Conservation (phyloP, 1,140 invertebrate species). For the Gryllus bimaculatus region DNA sequence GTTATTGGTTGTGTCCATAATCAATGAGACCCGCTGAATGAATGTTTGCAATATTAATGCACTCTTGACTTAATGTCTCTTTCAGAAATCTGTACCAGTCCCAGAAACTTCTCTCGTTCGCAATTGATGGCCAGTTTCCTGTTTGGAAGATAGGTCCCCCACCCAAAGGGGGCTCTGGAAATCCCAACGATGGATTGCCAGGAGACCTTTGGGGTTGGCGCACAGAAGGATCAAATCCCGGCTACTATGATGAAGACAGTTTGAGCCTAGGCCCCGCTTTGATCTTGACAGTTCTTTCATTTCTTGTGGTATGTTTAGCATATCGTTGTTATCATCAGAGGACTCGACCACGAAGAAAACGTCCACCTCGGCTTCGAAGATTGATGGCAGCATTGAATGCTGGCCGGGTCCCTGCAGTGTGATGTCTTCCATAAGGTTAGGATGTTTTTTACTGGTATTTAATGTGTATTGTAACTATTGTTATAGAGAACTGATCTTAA, state of each 20-base stretch:
- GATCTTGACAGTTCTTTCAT: slow-evolving; percentile 14
- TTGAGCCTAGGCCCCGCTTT: slow-evolving; percentile 13
- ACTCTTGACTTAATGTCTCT: slow-evolving; percentile 20
- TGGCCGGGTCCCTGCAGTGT: slow-evolving; percentile 23
- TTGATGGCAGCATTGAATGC: slow-evolving; percentile 17
- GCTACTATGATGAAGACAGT: slow-evolving; percentile 16
- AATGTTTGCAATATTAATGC: not conserved
- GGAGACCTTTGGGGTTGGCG: slow-evolving; percentile 21
- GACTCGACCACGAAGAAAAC: slow-evolving; percentile 25
- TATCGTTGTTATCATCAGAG: slow-evolving; percentile 24
- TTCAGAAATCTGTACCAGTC: slow-evolving; percentile 60
- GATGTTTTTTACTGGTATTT: not conserved
- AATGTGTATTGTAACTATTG: too few species aligned
- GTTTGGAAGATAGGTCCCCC: slow-evolving; percentile 26
- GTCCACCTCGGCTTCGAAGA: slow-evolving; percentile 19
- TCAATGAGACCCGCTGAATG: not conserved
- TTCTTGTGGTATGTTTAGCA: slow-evolving; percentile 16
- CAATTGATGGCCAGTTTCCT: slow-evolving; percentile 35
- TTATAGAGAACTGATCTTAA: too few species aligned
- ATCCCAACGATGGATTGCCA: slow-evolving; percentile 17
- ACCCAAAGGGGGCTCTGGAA: slow-evolving; percentile 19
- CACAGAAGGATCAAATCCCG: slow-evolving; percentile 10
- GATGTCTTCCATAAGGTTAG: slow-evolving; percentile 10
- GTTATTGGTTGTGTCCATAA: too few species aligned
- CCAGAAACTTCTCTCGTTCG: slow-evolving; percentile 56